Base-by-base conservation (phyloP, 2,797 vertebrate species). In the Linurgus olivaceus region DNA sequence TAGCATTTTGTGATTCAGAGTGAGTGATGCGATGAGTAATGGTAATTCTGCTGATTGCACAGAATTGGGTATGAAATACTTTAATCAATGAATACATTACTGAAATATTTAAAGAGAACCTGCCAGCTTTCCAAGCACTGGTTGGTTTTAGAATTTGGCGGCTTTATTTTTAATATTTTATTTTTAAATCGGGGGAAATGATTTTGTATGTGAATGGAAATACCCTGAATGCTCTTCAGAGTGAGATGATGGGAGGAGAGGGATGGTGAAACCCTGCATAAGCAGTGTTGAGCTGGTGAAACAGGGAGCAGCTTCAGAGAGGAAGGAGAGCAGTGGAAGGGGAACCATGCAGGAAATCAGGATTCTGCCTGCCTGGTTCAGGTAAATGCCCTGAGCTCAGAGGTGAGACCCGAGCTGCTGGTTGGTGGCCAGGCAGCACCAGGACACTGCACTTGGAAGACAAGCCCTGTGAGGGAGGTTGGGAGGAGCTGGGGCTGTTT, bases 31-130 rank as follows among this genome's bases (percentile, higher is more conserved):
- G 42, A 52, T 78, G 88, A 83, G 70, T 91, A 95, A 94, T 93
- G 84, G 66, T 72, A 92, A 87, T 89, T 96, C 77, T 96, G 91
- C 96, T 97, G 95, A 96, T 96, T 90, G 65, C 84, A 79, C 72
- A 84, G 88, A 86, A 93, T 45, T 63, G 76, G 59, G 52, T 24
- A 68, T 51, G 47, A 92, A 94, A 92, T 52, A n/a, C 58, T 93
- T 87, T 9, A 87, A 92, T 96, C 82, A 71, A 73, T 91, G 59
- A 74, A 62, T 58, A 63, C 29, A 31, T 94, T 72, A 33, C 62
- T 74, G 78, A 81, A 80, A 71, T 74, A 76, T 81, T 90, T 87
- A 79, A 94, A 88, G 72, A 70, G 29, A n/a, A 67, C 76, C 7
- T 19, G 54, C 3, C 31, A 51, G 35, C 6, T 54, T 88, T 55